Conservation (phyloP, 2,888 invertebrate species). For the Asteroscopus sphinx region DNA sequence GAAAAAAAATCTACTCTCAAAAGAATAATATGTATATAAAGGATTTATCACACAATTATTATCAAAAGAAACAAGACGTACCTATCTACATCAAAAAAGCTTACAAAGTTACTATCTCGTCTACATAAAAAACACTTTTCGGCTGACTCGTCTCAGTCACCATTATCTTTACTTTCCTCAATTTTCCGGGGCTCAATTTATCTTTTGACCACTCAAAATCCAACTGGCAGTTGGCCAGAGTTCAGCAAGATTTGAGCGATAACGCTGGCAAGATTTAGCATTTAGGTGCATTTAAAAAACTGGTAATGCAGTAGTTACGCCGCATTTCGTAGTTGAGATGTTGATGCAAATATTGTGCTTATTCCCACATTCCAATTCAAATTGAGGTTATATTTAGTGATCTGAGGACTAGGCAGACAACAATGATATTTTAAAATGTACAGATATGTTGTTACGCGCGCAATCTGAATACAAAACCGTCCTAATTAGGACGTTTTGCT, state of each 20-base stretch:
- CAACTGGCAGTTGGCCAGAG: constrained; percentile 70
- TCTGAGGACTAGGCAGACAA: too few relatives aligned
- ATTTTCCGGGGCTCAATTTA: constrained; percentile 65
- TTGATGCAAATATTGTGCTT: constrained; percentile 15
- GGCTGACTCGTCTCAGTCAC: constrained; percentile 43
- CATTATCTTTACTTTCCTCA: constrained; percentile 61
- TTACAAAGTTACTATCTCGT: constrained; percentile 41
- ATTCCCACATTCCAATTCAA: neutral
- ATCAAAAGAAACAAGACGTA: constrained; percentile 37
- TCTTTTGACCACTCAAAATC: constrained; percentile 67
- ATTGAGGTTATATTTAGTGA: neutral
- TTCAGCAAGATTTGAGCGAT: constrained; percentile 68
- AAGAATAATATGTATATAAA: constrained; percentile 21
- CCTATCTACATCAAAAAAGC: constrained; percentile 27
- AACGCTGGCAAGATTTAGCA: constrained; percentile 65
- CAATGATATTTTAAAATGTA: too few relatives aligned
- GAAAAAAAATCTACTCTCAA: neutral
- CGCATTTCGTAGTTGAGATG: constrained; percentile 35
- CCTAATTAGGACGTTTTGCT: too few relatives aligned
- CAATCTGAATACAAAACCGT: too few relatives aligned
- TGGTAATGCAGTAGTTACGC: constrained; percentile 61
- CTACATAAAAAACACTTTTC: constrained; percentile 57
- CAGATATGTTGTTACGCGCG: too few relatives aligned
- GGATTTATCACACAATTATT: constrained; percentile 31
- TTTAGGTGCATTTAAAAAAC: constrained; percentile 66